These are phyloP conservation scores for Carposina sasakii DNA, from an alignment of 1,140 invertebrate species.

Conservation along the genomic window DNA sequence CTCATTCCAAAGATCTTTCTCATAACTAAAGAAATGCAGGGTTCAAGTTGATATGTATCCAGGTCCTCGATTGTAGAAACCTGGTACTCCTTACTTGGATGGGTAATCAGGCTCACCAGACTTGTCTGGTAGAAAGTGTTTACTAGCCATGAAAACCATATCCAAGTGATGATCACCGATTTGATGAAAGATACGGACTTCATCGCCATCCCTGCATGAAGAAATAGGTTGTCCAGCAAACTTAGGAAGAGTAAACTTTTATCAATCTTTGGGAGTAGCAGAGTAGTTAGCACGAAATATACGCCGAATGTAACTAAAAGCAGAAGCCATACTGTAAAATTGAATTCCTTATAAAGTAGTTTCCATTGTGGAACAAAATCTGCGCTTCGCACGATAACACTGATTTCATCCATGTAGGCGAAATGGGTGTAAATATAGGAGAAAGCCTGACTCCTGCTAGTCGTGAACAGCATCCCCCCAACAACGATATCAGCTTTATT, in stretches of 20 bases:
- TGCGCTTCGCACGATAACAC: constrained; percentile 35
- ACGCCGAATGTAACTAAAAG: constrained; percentile 26
- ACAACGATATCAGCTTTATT: constrained; percentile 34
- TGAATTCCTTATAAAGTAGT: constrained; percentile 41
- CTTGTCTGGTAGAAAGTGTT: constrained; percentile 19
- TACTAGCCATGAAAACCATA: constrained; percentile 22
- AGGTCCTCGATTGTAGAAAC: constrained; percentile 20
- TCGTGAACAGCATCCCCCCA: constrained; percentile 36
- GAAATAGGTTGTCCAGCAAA: constrained; percentile 32
- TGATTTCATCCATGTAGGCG: constrained; percentile 33
- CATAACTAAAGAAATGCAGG: constrained; percentile 13
- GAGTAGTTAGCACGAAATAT: constrained; percentile 25
- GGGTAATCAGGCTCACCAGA: constrained; percentile 19
- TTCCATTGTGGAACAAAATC: constrained; percentile 27
- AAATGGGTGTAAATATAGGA: constrained; percentile 31
- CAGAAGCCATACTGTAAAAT: constrained; percentile 34
- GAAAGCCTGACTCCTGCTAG: constrained; percentile 30
- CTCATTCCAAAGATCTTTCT: no score
- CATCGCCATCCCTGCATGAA: constrained; percentile 25
- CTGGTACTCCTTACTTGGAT: constrained; percentile 16
- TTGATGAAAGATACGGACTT: not conserved
- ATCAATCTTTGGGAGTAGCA: constrained; percentile 28
- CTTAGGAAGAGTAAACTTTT: constrained; percentile 28
- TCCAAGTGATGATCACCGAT: constrained; percentile 20
- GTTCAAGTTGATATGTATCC: not conserved